These are phyloP conservation scores for Pyrochroa serraticornis DNA, from an alignment of 2,888 invertebrate species.

Conservation along the genomic window DNA sequence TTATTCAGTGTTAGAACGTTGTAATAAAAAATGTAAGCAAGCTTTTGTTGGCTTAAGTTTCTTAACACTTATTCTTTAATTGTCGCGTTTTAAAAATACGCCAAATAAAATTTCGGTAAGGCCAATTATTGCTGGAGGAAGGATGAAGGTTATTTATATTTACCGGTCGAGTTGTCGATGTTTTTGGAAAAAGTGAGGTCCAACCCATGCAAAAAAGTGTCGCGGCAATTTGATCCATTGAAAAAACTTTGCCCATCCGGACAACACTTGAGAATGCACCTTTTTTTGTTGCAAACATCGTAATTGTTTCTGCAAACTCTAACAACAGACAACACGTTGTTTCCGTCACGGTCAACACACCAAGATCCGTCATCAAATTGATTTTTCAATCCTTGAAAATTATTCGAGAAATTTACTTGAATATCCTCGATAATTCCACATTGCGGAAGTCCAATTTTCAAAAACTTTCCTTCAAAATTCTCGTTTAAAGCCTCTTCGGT, in stretches of 20 bases:
- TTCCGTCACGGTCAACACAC: conserved; percentile 38
- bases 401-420: background rate
- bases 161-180: conserved; percentile 41
- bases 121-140: background rate
- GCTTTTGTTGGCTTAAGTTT: background rate
- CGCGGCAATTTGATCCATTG: conserved; percentile 39
- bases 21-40: background rate
- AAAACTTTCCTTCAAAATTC: conserved; percentile 29
- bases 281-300: conserved; percentile 38
- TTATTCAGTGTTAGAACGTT: no score
- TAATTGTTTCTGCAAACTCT: conserved; percentile 40
- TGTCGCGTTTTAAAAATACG: no score
- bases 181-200: conserved; percentile 34
- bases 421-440: conserved; percentile 43
- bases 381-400: background rate
- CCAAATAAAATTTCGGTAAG: no score
- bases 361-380: conserved; percentile 19
- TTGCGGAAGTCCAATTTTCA: conserved; percentile 41
- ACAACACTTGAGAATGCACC: conserved; percentile 63
- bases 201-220: conserved; percentile 43
- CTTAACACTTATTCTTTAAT: background rate
- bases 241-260: conserved; percentile 61
- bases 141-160: conserved; percentile 9
- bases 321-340: conserved; percentile 30
- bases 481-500: conserved; percentile 3